Conservation (phyloP, 2,113 vertebrate species). For the Loxodonta africana region DNA sequence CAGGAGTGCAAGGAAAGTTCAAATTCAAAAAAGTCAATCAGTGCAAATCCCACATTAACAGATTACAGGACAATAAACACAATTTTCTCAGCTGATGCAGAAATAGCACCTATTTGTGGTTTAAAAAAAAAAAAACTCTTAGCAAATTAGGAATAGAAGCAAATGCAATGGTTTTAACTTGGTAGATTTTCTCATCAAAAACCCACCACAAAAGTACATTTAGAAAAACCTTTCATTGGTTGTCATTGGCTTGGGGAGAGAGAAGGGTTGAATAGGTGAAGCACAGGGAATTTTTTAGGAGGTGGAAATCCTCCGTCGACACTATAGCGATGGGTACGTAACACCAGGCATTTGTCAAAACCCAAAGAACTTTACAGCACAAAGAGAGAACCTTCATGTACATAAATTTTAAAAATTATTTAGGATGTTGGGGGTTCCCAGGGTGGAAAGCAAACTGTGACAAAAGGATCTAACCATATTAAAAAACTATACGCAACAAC, state of each 20-base stretch:
- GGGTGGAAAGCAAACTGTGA: neutral
- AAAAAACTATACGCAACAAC: too few relatives aligned
- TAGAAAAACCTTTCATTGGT: neutral
- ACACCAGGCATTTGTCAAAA: neutral
- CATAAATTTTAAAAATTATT: too few relatives aligned
- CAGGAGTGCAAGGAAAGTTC: neutral
- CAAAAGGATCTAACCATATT: neutral
- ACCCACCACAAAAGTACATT: neutral
- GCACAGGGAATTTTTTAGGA: neutral
- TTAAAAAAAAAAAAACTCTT: neutral
- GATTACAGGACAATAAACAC: neutral
- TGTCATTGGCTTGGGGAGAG: neutral
- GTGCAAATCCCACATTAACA: neutral
- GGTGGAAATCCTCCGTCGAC: fast-evolving
- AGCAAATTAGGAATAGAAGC: neutral
- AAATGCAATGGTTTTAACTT: neutral
- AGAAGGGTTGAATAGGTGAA: neutral
- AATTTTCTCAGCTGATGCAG: neutral
- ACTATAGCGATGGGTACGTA: too few relatives aligned
- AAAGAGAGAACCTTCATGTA: fast-evolving
- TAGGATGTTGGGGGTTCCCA: neutral
- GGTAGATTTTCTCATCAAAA: neutral
- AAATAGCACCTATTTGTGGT: neutral
- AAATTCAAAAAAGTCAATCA: neutral
- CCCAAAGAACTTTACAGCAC: neutral